A percentile compares a stretch with the other conserved stretches of the same genome.
These are phyloP conservation scores for Cryptomyrus ogoouensis DNA, from an alignment of 2,113 vertebrate species.

Conservation along the genomic window DNA sequence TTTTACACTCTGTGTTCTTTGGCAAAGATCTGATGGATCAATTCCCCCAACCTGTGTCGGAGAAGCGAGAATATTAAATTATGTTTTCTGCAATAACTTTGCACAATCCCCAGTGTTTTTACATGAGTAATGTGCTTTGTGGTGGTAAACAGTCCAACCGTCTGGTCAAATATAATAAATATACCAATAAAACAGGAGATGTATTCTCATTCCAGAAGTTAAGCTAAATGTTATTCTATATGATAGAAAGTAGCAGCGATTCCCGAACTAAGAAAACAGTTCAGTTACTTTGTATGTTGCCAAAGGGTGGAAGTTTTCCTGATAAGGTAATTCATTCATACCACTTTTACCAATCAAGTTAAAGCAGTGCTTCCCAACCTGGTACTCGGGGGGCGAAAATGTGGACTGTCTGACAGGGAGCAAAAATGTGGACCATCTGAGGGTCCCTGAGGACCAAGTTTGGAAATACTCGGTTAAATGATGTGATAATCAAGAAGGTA, in stretches of 20 bases:
- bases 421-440: background rate
- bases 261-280: background rate
- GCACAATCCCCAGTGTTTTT: background rate
- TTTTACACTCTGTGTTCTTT: constrained; percentile 9
- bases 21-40: constrained; percentile 4
- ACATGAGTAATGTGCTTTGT: constrained; percentile 1
- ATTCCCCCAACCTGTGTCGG: constrained; percentile 1
- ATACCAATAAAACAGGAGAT: constrained; percentile 13
- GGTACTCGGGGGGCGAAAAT: background rate
- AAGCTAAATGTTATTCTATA: background rate
- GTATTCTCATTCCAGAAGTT: constrained; percentile 7
- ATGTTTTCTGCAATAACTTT: constrained; percentile 5
- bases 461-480: background rate
- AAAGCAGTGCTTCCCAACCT: background rate
- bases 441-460: background rate
- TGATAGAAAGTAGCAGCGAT: background rate
- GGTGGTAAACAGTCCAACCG: background rate
- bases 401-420: background rate
- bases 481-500: background rate
- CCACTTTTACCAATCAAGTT: background rate
- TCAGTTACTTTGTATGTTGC: background rate
- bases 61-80: constrained; percentile 16
- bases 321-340: background rate
- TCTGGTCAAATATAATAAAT: constrained; percentile 11
- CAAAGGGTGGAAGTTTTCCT: background rate